A percentile compares a stretch with the other conserved stretches of the same genome.
Conservation (phyloP, 2,797 vertebrate genomes). For the Falco cherrug region DNA sequence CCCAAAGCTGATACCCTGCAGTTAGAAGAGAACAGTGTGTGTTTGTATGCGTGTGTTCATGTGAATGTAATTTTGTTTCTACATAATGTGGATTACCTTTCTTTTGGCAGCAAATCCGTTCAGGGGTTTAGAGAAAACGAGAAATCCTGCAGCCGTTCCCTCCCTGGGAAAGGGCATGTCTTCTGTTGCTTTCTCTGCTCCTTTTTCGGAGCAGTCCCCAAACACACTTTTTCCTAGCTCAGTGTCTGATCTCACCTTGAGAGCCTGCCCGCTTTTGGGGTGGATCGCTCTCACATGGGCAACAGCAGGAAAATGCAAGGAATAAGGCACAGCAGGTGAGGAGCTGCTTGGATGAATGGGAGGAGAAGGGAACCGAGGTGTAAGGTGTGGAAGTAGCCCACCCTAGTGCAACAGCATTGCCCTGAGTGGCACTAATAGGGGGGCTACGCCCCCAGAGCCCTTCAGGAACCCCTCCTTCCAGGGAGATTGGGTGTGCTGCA, state of each 20-base stretch:
- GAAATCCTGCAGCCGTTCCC: not conserved
- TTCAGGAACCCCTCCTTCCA: not conserved
- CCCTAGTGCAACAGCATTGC: too few relatives aligned
- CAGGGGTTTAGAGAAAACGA: conserved; percentile 43
- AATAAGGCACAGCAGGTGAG: not conserved
- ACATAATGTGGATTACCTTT: conserved; percentile 60
- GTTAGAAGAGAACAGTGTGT: conserved; percentile 24
- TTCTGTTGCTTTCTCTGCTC: not conserved
- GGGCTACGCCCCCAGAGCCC: not conserved
- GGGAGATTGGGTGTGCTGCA: not conserved
- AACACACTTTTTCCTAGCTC: not conserved
- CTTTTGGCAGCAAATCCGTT: conserved; percentile 36
- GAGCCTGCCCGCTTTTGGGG: not conserved
- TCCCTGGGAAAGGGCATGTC: conserved; percentile 1
- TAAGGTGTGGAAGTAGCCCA: rapidly evolving
- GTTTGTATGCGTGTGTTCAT: conserved; percentile 53
- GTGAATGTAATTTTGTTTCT: conserved; percentile 57
- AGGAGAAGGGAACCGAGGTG: not conserved
- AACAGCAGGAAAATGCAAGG: rapidly evolving
- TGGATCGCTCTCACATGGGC: not conserved
- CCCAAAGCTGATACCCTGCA: not conserved
- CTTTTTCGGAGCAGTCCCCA: not conserved
- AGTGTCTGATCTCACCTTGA: not conserved
- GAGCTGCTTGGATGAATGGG: not conserved
- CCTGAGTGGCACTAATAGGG: not conserved